These are phyloP conservation scores for Dryococelus australis DNA, from an alignment of 2,888 invertebrate species.

Conservation along the genomic window DNA sequence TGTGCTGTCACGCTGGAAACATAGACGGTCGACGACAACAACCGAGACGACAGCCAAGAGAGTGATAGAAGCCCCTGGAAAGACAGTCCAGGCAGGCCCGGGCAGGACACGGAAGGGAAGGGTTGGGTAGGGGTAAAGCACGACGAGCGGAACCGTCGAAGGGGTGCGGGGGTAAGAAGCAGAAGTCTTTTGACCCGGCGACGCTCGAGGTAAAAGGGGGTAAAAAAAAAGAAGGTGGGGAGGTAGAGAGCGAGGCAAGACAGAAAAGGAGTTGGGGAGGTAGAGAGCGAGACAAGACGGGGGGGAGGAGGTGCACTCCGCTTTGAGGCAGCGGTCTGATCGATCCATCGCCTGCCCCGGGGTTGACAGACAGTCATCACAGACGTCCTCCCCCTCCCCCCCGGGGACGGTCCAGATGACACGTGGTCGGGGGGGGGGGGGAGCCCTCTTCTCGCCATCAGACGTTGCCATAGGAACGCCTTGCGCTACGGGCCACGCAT, in stretches of 20 bases:
- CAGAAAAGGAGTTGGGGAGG: no score
- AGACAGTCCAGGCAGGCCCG: neutral
- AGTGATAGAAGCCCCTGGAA: no score
- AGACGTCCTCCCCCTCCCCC: neutral
- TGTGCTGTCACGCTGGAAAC: no score
- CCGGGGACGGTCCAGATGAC: neutral
- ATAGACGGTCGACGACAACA: no score
- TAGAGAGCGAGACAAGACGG: neutral
- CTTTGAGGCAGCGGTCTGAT: slow-evolving; percentile 11
- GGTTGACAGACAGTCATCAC: slow-evolving; percentile 16
- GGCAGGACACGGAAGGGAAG: neutral
- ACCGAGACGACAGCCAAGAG: no score
- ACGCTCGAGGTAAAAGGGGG: neutral
- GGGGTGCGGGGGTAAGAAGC: neutral
- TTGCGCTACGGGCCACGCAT: neutral
- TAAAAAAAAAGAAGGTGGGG: neutral
- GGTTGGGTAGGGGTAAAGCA: neutral
- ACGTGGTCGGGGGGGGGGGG: no score
- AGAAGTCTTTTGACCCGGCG: neutral
- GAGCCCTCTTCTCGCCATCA: neutral
- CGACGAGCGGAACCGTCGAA: no score
- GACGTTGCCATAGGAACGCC: slow-evolving; percentile 12
- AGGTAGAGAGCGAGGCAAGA: no score
- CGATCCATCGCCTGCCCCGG: slow-evolving; percentile 16
- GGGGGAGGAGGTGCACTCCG: neutral